Evolutionary conservation across 1,140 invertebrate genomes (phyloP), one percentile per base, ranked within the genome.

Genomic region (Goniozus legneri): DNA sequence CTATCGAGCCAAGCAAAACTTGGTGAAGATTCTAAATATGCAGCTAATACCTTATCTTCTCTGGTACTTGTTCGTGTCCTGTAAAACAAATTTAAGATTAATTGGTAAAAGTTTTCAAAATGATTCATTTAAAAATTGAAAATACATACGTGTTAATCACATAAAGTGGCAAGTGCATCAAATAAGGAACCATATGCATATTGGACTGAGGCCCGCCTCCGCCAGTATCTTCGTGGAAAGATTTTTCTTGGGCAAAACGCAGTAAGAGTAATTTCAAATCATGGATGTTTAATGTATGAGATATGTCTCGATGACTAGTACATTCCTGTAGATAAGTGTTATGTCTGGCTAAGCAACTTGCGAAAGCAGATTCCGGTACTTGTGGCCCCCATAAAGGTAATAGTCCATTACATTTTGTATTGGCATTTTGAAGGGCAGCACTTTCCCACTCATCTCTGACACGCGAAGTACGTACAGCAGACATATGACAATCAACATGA

Each of bases 401-500:
- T 41, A 99, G 73, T 1, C 95, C 95, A 74, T 99, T 99, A 69
- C 96, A 98, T 49, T 91, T 88, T 0, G 95, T 98, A 62, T 97
- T 98, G 0, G 94, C 94, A 76, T 98, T 99, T 73, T 98, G 95
- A 32, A 98, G 77, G 3, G 94, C 92, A 0, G 96, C 95, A 47
- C 91, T 94, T 69, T 98, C 95, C 96, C 95, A 98, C 75, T 98
- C 95, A 63, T 98, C 95, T 45, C 95, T 82, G 0, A 81, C 82
- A 6, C 84, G 79, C 0, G 84, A 83, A 14, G 84, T 65, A 22
- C 85, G 75, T 24, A 98, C 95, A 36, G 95, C 95, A 8, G 92
- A 92, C 81, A 95, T 93, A 72, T 99, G 95, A 69, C 96, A 99
- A 68, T 98, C 95, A 8, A 97, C 87, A 75, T 99, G 96, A 3